Evolutionary conservation across 2,113 vertebrate species (phyloP), one percentile per base, ranked within the genome.

Genomic region (cat (Felis catus)): DNA sequence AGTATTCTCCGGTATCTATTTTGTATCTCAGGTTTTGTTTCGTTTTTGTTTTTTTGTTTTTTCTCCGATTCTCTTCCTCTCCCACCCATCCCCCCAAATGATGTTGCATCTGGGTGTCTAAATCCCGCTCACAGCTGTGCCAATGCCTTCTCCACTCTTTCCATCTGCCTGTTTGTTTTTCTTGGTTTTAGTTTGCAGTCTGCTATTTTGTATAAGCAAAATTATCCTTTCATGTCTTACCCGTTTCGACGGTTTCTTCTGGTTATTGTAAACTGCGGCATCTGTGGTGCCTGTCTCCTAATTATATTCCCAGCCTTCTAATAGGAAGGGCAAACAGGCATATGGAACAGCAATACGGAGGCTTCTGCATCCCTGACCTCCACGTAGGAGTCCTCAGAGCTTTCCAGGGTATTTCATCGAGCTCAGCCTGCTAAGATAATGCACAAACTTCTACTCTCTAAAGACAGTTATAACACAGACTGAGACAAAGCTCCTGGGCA

Each of bases 111-210:
- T 99, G 98, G 98, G 96, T 98, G 96, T 97, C 98, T 98, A 98
- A 98, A 98, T 98, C 98, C 96, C 91, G 97, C 97, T 96, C 98
- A 98, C 99, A 99, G 99, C 99, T 99, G 98, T 97, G 97, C 98
- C 97, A 66, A 79, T 93, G 81, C 97, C 98, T 97, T 96, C 96
- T 98, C 98, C 0, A 92, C 97, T 97, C 98, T 97, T 97, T 96
- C 98, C 99, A 99, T 99, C 99, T 99, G 99, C 96, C 98, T 99
- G 98, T 99, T 99, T 99, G 98, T 99, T 99, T 99, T 98, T 98
- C 98, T 97, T 97, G 97, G 96, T 97, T 98, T 98, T 97, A 98
- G 98, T 98, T 98, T 98, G 98, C 98, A 98, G 98, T 93, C 98
- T 98, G 98, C 95, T 99, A 97, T 98, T 99, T 99, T 99, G 98